These are phyloP conservation scores for Patella ulyssiponensis DNA, from an alignment of 2,888 invertebrate species.

Conservation along the genomic window DNA sequence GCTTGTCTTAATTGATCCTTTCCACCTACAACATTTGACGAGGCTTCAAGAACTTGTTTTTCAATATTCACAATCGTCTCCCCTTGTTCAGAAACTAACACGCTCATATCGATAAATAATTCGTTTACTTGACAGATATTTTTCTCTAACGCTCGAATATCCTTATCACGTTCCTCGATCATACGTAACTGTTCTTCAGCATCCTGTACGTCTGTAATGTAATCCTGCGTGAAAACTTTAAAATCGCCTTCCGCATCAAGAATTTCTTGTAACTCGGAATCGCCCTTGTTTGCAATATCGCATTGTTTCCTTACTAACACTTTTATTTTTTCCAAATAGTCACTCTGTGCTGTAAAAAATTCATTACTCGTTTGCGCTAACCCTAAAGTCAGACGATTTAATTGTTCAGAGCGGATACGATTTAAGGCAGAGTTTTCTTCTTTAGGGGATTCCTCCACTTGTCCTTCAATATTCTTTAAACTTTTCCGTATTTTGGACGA, in stretches of 20 bases:
- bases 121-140: slow-evolving; percentile 58
- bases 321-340: slow-evolving; percentile 59
- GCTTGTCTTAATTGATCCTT: slow-evolving; percentile 49
- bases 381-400: slow-evolving; percentile 47
- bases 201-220: slow-evolving; percentile 53
- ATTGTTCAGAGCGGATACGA: slow-evolving; percentile 36
- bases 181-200: slow-evolving; percentile 52
- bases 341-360: slow-evolving; percentile 54
- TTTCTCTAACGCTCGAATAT: slow-evolving; percentile 57
- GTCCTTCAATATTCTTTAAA: slow-evolving; percentile 36
- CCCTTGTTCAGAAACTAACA: slow-evolving; percentile 57
- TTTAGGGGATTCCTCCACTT: slow-evolving; percentile 13
- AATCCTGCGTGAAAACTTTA: slow-evolving; percentile 55
- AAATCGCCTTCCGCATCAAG: slow-evolving; percentile 33
- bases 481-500: slow-evolving; percentile 49
- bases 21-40: slow-evolving; percentile 45
- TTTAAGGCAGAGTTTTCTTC: slow-evolving; percentile 31
- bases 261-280: slow-evolving; percentile 36
- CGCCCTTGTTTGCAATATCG: slow-evolving; percentile 45
- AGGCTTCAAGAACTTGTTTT: slow-evolving; percentile 45
- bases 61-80: slow-evolving; percentile 59
- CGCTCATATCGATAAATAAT: slow-evolving; percentile 58
- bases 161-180: slow-evolving; percentile 52
- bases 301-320: slow-evolving; percentile 49
- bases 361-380: slow-evolving; percentile 50